phyloP scores from a whole-genome alignment of 2,797 vertebrate genomes.

The Acanthurus lineatus region DNA sequence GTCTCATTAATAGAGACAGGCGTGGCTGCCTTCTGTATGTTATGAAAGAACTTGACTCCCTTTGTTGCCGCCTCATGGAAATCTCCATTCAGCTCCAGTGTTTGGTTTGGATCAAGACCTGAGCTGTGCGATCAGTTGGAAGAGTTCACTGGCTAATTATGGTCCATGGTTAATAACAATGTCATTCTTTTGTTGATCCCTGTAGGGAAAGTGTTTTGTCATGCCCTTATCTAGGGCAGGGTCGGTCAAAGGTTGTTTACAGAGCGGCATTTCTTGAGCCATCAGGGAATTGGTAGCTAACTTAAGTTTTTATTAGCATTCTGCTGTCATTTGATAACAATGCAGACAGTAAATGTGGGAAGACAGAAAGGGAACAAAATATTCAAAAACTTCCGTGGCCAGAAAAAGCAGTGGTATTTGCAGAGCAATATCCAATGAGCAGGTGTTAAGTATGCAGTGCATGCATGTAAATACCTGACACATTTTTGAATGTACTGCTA shows the following conservation, averaged over 20 bases:
- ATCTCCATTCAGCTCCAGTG: slow-evolving; percentile 43
- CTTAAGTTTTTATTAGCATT: too few species aligned
- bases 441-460: too few species aligned
- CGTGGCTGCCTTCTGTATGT: slow-evolving; percentile 22
- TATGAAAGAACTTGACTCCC: slow-evolving; percentile 43
- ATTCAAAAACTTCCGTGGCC: not conserved
- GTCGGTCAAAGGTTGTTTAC: slow-evolving; percentile 20
- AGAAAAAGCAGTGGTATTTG: too few species aligned
- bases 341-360: not conserved
- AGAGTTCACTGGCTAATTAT: slow-evolving; percentile 21
- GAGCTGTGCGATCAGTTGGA: not conserved
- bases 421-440: too few species aligned
- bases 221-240: not conserved
- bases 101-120: slow-evolving; percentile 61
- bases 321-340: too few species aligned
- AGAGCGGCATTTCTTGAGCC: not conserved
- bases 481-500: too few species aligned
- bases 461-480: not conserved
- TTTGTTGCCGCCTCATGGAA: slow-evolving; percentile 58
- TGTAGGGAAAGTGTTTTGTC: slow-evolving; percentile 2
- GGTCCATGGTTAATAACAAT: slow-evolving; percentile 5
- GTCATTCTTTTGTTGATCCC: slow-evolving; percentile 22
- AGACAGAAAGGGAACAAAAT: not conserved
- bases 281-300: too few species aligned
- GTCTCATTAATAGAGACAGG: slow-evolving; percentile 38